phyloP scores from a whole-genome alignment of 2,113 vertebrate genomes.

The Ahaetulla prasina region DNA sequence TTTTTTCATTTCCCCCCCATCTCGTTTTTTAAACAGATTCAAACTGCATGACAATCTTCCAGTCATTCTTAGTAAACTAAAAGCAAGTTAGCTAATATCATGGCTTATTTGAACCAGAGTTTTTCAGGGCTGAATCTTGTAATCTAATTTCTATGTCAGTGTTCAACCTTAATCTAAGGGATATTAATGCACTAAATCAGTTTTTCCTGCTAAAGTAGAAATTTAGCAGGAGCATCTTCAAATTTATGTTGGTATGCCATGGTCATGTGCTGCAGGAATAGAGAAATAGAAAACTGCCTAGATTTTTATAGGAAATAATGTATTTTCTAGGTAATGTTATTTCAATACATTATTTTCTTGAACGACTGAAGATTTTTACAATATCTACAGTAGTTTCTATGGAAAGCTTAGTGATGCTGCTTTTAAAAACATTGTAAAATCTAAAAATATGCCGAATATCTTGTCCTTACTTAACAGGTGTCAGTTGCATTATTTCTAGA shows the following conservation, averaged over 20 bases:
- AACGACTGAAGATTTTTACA: background rate
- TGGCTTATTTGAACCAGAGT: background rate
- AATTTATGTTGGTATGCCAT: background rate
- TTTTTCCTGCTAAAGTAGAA: background rate
- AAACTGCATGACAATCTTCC: rapidly evolving
- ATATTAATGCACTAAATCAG: background rate
- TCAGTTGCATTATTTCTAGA: background rate
- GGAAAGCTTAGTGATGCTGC: background rate
- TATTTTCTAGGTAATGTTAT: background rate
- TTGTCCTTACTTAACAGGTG: background rate
- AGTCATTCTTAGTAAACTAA: rapidly evolving
- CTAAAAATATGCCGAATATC: background rate
- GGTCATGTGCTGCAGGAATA: background rate
- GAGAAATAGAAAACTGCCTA: background rate
- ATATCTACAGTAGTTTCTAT: background rate
- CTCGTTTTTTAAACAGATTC: background rate
- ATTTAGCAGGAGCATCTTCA: background rate
- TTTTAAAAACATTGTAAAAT: background rate
- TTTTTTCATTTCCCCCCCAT: background rate
- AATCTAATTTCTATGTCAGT: background rate
- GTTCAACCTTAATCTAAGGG: background rate
- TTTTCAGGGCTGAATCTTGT: background rate
- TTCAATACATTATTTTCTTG: background rate
- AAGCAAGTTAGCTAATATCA: background rate
- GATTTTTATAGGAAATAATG: background rate